A percentile compares a stretch with the other conserved stretches of the same genome.
Evolutionary conservation across 2,797 vertebrate genomes (phyloP).

Genomic region (Paedocypris micromegethes): DNA sequence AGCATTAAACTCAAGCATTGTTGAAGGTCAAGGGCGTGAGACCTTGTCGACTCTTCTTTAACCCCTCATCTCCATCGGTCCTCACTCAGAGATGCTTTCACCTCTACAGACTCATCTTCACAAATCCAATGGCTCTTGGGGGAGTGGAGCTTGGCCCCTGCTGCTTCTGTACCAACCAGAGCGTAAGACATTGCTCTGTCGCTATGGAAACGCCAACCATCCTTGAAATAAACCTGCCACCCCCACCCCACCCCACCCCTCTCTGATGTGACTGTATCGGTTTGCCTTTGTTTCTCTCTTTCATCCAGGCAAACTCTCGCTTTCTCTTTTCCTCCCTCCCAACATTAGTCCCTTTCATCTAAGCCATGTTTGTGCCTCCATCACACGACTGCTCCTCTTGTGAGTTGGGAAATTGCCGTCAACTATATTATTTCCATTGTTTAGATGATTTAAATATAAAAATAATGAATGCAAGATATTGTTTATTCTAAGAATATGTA

Average conservation of each 20-base stretch:
- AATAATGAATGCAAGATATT: no score
- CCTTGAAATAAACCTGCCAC: slow-evolving; percentile 59
- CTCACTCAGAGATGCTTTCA: slow-evolving; percentile 7
- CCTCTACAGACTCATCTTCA: slow-evolving; percentile 29
- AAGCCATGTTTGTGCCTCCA: slow-evolving; percentile 2
- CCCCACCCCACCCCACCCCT: slow-evolving; percentile 29
- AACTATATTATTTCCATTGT: no score
- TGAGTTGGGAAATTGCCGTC: no score
- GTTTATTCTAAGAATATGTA: no score
- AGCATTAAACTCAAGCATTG: no score
- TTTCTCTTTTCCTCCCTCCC: neutral
- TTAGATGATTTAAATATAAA: no score
- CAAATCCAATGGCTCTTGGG: slow-evolving; percentile 31
- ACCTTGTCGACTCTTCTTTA: neutral
- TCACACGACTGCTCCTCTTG: neutral
- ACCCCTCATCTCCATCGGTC: neutral
- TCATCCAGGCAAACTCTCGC: slow-evolving; percentile 34
- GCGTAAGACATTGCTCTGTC: slow-evolving; percentile 72
- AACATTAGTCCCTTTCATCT: slow-evolving; percentile 5
- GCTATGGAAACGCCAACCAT: slow-evolving; percentile 73
- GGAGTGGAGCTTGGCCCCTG: slow-evolving; percentile 59
- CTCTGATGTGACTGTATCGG: slow-evolving; percentile 35
- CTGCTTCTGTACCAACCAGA: slow-evolving; percentile 69
- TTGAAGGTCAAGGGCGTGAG: no score
- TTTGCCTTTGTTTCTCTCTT: slow-evolving; percentile 48